A percentile compares a stretch with the other conserved stretches of the same genome.
Conservation (phyloP, 2,888 invertebrate species). For the Idaea straminata region DNA sequence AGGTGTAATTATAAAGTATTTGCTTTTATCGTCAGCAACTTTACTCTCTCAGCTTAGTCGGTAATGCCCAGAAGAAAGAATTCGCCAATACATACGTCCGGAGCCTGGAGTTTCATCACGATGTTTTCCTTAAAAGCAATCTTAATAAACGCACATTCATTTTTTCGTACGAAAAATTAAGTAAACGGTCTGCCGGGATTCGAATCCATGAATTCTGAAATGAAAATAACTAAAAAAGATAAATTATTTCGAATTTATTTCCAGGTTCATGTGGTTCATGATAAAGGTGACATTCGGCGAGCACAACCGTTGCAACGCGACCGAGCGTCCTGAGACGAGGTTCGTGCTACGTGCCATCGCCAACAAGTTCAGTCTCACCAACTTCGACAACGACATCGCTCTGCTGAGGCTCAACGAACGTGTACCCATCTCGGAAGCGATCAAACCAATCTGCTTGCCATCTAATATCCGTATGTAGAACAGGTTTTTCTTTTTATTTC, state of each 20-base stretch:
- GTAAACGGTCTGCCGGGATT: too few relatives aligned
- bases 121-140: too few relatives aligned
- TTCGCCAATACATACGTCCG: too few relatives aligned
- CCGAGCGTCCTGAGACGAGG: constrained; percentile 86
- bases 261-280: constrained; percentile 95
- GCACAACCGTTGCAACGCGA: constrained; percentile 90
- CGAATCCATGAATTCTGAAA: too few relatives aligned
- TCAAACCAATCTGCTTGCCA: constrained; percentile 92
- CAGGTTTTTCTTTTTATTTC: too few relatives aligned
- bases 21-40: too few relatives aligned
- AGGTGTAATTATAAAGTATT: too few relatives aligned
- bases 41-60: too few relatives aligned
- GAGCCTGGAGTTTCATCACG: too few relatives aligned
- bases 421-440: constrained; percentile 88
- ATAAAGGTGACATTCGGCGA: constrained; percentile 94
- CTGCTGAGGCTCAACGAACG: constrained; percentile 89
- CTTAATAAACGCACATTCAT: too few relatives aligned
- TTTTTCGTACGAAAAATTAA: too few relatives aligned
- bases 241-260: constrained; percentile 31
- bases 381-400: constrained; percentile 94
- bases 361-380: constrained; percentile 90
- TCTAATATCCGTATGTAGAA: constrained; percentile 68
- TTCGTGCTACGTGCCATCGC: constrained; percentile 88
- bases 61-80: too few relatives aligned
- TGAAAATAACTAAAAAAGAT: background rate